Base-by-base conservation (phyloP, 2,113 vertebrate genomes). In the Colaptes auratus region DNA sequence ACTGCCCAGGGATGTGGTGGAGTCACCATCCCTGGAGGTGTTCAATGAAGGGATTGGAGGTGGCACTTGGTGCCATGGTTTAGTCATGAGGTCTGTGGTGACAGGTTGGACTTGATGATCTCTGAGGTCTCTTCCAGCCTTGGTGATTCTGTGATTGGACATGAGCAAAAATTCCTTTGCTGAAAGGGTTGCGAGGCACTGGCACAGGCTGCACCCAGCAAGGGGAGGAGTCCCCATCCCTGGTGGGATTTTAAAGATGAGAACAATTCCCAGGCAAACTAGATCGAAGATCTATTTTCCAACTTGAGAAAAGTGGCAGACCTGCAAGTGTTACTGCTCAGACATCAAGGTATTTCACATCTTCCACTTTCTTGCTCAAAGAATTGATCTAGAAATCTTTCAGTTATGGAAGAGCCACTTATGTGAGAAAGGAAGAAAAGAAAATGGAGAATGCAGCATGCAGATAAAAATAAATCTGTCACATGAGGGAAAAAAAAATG, bases 151-250 rank as follows among this genome's bases (percentile, higher is more conserved):
- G 39, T 39, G 39, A 39, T 39, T 52, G 50, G 50, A 24, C 23
- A 52, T 52, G 6, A 52, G 50, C 19, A 3, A 39, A 11, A 83
- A n/a, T 60, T 25, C 31, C 10, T 7, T 35, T 48, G 27, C 4
- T 10, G 12, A 6, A 61, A 36, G 2, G 14, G 3, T 8, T 82
- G 15, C 11, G n/a, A 30, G 36, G 3, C 11, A 44, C 31, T 76
- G 17, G 17, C 64, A 48, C n/a, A 14, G 31, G 21, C n/a, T 35
- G 16, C 20, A 15, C 2, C 17, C 4, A 2, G 0, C 3, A 24
- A 30, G 9, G 30, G 50, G 33, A 46, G 50, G 74, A 7, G 2
- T 27, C 35, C 24, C 28, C 64, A 31, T 12, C 24, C 55, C 10
- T 65, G 80, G 65, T 64, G 15, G 5, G 2, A 81, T 73, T 73